Evolutionary conservation across 2,888 invertebrate genomes (phyloP).

Genomic region (Norana najaformis): DNA sequence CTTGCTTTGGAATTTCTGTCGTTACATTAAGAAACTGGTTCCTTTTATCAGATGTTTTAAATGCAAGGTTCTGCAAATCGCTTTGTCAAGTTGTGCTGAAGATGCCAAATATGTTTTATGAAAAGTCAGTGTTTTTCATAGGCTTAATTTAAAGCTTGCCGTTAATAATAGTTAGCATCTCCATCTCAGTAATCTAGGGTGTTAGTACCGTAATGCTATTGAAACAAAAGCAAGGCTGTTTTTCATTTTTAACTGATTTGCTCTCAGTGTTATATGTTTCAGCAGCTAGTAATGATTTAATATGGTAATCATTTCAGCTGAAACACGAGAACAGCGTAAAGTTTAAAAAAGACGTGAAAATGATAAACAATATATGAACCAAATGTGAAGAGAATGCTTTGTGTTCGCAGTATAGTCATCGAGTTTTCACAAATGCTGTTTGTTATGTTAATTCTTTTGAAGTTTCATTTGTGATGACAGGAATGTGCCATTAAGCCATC

Average conservation of each 20-base stretch:
- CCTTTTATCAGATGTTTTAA: background rate
- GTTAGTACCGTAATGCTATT: background rate
- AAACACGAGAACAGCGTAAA: no score
- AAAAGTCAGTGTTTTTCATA: background rate
- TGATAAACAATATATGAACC: no score
- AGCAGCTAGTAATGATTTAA: no score
- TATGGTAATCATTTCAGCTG: no score
- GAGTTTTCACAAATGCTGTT: background rate
- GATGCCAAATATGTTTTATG: background rate
- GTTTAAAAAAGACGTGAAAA: no score
- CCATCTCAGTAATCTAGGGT: background rate
- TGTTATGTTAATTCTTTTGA: background rate
- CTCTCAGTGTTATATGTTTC: no score
- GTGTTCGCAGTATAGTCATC: no score
- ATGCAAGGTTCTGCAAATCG: background rate
- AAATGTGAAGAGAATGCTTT: no score
- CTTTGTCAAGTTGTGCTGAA: background rate
- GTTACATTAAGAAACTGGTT: background rate
- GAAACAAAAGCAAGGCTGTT: no score
- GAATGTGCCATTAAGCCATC: slow-evolving; percentile 69
- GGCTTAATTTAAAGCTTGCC: background rate
- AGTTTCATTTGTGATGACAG: slow-evolving; percentile 31
- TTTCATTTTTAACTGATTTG: no score
- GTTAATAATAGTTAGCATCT: background rate
- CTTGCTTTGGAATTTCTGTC: background rate